Percentiles rank a stretch among this genome's conserved stretches.
These are phyloP conservation scores for Clanis bilineata DNA, from an alignment of 2,888 invertebrate genomes.

Conservation along the genomic window DNA sequence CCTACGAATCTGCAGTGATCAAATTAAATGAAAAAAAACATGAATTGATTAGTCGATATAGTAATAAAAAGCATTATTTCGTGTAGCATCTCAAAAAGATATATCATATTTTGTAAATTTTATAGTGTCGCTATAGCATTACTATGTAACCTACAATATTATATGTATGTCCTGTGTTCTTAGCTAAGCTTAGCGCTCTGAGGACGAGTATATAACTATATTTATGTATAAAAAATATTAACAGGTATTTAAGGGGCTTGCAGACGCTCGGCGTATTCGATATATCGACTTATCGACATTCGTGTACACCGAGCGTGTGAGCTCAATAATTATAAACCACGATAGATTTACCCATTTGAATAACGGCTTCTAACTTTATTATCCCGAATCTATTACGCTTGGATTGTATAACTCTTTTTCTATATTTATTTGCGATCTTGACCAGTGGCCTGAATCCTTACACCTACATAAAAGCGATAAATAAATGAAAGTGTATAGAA, in stretches of 20 bases:
- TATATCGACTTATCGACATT: slow-evolving; percentile 2
- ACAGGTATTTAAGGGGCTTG: slow-evolving; percentile 27
- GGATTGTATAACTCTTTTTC: slow-evolving; percentile 10
- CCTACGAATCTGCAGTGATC: slow-evolving; percentile 57
- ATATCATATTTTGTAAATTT: slow-evolving; percentile 83
- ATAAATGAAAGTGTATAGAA: slow-evolving; percentile 1
- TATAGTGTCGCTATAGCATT: slow-evolving; percentile 79
- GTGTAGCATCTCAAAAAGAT: slow-evolving; percentile 79
- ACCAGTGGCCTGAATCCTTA: slow-evolving; percentile 5
- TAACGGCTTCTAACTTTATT: slow-evolving; percentile 16
- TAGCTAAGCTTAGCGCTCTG: slow-evolving; percentile 79
- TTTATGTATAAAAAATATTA: slow-evolving; percentile 50
- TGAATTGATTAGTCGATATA: slow-evolving; percentile 78
- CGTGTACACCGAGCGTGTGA: neutral
- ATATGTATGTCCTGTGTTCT: slow-evolving; percentile 71
- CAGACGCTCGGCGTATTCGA: neutral
- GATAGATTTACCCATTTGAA: slow-evolving; percentile 15
- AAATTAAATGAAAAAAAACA: slow-evolving; percentile 50
- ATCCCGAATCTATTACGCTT: slow-evolving; percentile 12
- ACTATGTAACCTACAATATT: slow-evolving; percentile 65
- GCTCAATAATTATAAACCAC: slow-evolving; percentile 10
- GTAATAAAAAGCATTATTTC: slow-evolving; percentile 71
- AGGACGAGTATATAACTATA: slow-evolving; percentile 64
- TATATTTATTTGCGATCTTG: neutral
- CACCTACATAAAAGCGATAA: neutral